These are phyloP conservation scores for Marmota monax DNA, from an alignment of 2,113 vertebrate species.

Conservation along the genomic window DNA sequence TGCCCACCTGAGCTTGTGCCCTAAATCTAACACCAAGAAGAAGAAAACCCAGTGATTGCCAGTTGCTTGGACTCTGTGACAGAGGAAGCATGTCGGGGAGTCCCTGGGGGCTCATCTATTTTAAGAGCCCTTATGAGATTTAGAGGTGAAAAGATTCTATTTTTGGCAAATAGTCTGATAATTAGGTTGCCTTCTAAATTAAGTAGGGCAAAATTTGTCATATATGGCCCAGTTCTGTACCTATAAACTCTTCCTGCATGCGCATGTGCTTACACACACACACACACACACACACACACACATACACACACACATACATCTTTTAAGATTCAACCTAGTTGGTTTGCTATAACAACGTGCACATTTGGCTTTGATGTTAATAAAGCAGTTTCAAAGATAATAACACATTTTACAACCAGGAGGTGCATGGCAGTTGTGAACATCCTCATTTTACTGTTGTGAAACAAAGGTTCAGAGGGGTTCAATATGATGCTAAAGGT, in stretches of 20 bases:
- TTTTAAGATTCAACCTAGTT: background rate
- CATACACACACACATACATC: background rate
- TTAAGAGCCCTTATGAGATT: conserved; percentile 73
- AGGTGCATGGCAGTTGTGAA: background rate
- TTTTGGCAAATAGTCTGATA: conserved; percentile 75
- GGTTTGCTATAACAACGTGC: background rate
- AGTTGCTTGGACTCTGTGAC: background rate
- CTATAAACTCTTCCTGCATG: background rate
- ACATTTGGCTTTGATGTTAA: background rate
- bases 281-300: background rate
- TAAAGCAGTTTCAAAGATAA: background rate
- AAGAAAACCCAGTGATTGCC: conserved; percentile 21
- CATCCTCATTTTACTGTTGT: background rate
- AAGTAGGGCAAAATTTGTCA: conserved; percentile 79
- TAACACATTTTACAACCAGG: background rate
- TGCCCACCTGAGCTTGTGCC: background rate
- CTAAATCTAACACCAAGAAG: background rate
- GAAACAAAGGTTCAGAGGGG: background rate
- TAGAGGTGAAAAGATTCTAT: conserved; percentile 69
- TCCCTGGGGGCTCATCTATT: conserved; percentile 68
- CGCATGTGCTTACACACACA: rapidly evolving
- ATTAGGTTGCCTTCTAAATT: conserved; percentile 80
- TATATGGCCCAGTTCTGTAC: conserved; percentile 72
- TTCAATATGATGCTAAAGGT: background rate
- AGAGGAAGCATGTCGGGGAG: conserved; percentile 50